Percentiles rank a stretch among this genome's conserved stretches.
Evolutionary conservation across 2,888 invertebrate species (phyloP).

Genomic region (Cerastoderma edule): DNA sequence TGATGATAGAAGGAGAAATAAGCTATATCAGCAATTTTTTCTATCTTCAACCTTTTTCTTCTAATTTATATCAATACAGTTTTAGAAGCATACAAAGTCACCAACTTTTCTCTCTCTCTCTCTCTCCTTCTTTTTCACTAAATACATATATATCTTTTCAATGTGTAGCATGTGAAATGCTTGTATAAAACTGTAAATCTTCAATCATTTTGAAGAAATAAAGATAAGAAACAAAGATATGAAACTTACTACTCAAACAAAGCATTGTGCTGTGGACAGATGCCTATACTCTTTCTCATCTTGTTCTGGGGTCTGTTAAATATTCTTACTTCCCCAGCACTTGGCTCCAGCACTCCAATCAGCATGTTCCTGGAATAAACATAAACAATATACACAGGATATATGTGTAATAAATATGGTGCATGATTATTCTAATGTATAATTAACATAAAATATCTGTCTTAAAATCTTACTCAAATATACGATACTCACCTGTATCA

Average conservation of each 20-base stretch:
- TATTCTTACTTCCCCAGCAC: slow-evolving; percentile 89
- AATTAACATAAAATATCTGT: no score
- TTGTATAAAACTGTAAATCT: background rate
- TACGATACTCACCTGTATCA: background rate
- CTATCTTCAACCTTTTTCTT: no score
- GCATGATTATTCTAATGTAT: background rate
- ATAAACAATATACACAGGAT: background rate
- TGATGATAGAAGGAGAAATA: no score
- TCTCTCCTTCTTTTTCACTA: no score
- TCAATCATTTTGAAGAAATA: background rate
- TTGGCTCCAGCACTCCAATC: slow-evolving; percentile 89
- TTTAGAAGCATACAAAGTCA: background rate
- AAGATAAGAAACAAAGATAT: background rate
- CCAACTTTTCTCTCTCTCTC: no score
- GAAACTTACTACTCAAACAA: slow-evolving; percentile 86
- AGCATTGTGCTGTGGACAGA: slow-evolving; percentile 95
- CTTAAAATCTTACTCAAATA: no score
- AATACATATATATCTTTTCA: no score
- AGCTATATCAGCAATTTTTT: no score
- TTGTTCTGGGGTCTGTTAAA: slow-evolving; percentile 88
- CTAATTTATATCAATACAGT: background rate
- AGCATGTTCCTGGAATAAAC: slow-evolving; percentile 77
- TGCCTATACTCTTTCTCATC: slow-evolving; percentile 90
- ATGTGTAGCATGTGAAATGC: no score
- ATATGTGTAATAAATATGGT: background rate